Evolutionary conservation across 2,113 vertebrate species (phyloP).

Genomic region (Platichthys stellatus): DNA sequence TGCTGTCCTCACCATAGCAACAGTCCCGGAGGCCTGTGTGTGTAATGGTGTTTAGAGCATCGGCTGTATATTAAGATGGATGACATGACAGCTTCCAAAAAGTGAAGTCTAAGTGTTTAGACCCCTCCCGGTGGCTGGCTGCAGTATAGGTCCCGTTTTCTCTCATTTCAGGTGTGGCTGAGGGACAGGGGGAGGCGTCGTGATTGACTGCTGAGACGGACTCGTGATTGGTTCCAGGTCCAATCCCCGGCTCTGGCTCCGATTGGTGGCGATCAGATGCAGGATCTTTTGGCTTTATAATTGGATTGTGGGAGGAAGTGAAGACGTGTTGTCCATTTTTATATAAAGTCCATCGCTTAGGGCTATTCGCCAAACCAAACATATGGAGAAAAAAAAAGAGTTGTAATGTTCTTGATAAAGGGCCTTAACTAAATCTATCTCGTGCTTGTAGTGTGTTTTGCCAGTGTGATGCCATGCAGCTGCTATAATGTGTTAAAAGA

Average conservation of each 20-base stretch:
- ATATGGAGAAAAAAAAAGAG: not conserved
- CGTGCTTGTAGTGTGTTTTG: not conserved
- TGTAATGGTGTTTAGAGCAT: not conserved
- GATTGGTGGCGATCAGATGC: too few species aligned
- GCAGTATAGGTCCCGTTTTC: not conserved
- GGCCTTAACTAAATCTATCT: not conserved
- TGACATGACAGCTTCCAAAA: not conserved
- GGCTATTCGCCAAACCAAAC: not conserved
- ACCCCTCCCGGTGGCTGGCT: too few species aligned
- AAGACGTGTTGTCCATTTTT: too few species aligned
- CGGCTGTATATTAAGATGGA: not conserved
- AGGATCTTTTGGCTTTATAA: too few species aligned
- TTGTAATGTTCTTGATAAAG: not conserved
- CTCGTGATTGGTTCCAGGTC: too few species aligned
- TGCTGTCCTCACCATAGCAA: not conserved
- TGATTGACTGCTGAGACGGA: too few species aligned
- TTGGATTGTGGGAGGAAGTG: too few species aligned
- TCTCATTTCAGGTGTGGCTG: too few species aligned
- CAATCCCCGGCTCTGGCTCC: too few species aligned
- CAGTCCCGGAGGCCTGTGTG: not conserved
- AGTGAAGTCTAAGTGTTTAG: not conserved
- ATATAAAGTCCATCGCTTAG: not conserved
- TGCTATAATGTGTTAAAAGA: not conserved
- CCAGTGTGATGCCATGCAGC: not conserved
- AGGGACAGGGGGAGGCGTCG: too few species aligned